Conservation (phyloP, 2,113 vertebrate genomes). For the Reinhardtius hippoglossoides region DNA sequence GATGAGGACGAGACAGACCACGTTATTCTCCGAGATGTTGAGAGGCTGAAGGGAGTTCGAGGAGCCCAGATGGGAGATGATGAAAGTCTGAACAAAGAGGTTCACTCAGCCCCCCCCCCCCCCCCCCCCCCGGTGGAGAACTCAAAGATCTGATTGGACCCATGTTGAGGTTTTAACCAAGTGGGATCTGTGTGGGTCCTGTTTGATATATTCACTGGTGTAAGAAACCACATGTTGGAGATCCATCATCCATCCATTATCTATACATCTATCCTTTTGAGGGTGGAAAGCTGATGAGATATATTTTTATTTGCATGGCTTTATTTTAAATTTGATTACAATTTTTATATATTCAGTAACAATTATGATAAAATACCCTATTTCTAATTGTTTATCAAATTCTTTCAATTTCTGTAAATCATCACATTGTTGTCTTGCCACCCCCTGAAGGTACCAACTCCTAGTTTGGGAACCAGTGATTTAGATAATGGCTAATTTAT, state of each 20-base stretch:
- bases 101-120: slow-evolving; percentile 38
- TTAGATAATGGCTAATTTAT: no score
- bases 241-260: no score
- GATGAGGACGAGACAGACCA: slow-evolving; percentile 21
- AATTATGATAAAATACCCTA: background rate
- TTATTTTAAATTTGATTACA: no score
- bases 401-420: no score
- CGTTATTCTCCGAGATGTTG: slow-evolving; percentile 30
- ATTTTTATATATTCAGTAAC: background rate
- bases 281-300: no score
- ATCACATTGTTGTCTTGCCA: no score
- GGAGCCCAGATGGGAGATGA: slow-evolving; percentile 51
- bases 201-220: background rate
- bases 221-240: no score
- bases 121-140: slow-evolving; percentile 38
- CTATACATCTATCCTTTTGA: no score
- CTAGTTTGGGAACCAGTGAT: no score
- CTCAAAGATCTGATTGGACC: slow-evolving; percentile 27
- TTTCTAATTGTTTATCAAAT: no score
- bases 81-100: slow-evolving; percentile 50
- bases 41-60: slow-evolving; percentile 15
- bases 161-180: slow-evolving; percentile 25
- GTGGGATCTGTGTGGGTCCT: slow-evolving; percentile 41
- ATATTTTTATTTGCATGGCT: no score
- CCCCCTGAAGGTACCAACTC: no score